Base-by-base conservation (phyloP, 2,888 invertebrate species). In the Hypomecis punctinalis region DNA sequence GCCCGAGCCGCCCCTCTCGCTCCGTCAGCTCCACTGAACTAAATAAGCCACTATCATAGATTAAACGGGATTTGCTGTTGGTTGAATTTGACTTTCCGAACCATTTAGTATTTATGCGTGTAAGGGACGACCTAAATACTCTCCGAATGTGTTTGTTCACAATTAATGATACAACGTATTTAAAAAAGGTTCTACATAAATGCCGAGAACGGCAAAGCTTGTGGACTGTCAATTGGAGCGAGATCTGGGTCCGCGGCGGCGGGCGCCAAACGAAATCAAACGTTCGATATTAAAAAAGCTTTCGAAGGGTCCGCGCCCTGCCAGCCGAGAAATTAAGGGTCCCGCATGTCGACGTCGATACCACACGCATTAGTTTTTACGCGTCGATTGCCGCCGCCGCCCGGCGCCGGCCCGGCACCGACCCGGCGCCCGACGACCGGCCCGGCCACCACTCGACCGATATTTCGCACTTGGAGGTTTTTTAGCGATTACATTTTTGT, bases 291-390 rank as follows among this genome's bases (percentile, higher is more conserved):
- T 80, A 81, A 81, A 82, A 81, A 78, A 73, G 74, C 74, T 73
- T 70, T 66, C 61, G 69, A 74, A 77, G 71, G 77, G 75, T 66
- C 71, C 63, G 73, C 71, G 73, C 76, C 70, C 81, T 83, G 66
- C 80, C 81, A 86, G 79, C 84, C 88, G 86, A 82, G 80, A 86
- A 86, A 87, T 86, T 83, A 83, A 82, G 82, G 85, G 81, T 74
- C 73, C 73, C 76, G 74, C 76, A 76, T 78, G 81, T 77, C 75
- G 73, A 67, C 72, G 73, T 72, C 75, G 71, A 77, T 76, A 72
- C 66, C 79, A 70, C 76, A 71, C 79, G 67, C 73, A 75, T 78
- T 77, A 80, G 80, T 78, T 82, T 82, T 80, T 75, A 78, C 83
- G 79, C 81, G 69, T 77, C 78, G 70, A 67, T 65, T 66, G 66